Percentiles rank a stretch among this genome's conserved stretches.
These are phyloP conservation scores for Asobara japonica DNA, from an alignment of 1,140 invertebrate species.

Conservation along the genomic window DNA sequence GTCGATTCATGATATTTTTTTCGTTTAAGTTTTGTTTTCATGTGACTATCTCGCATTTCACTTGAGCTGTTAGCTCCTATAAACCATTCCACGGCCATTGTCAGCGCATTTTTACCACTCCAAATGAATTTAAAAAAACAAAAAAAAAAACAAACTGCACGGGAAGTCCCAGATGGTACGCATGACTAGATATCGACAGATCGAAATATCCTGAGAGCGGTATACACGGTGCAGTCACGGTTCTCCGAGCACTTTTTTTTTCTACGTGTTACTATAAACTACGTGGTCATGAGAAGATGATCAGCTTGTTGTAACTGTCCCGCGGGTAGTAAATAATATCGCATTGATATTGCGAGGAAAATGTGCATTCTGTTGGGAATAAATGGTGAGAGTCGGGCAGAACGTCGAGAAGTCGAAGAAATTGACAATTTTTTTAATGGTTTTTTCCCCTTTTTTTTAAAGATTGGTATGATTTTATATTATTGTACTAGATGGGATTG, in stretches of 20 bases:
- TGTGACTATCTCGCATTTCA: too few relatives aligned
- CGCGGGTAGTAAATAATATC: neutral
- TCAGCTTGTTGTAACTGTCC: conserved; percentile 6
- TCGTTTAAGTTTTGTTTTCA: too few relatives aligned
- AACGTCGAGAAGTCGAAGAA: neutral
- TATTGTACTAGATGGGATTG: too few relatives aligned
- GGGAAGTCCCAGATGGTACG: conserved; percentile 21
- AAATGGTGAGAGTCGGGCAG: neutral
- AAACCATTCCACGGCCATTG: neutral
- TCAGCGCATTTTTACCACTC: neutral
- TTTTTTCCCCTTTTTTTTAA: too few relatives aligned
- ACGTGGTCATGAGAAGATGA: neutral
- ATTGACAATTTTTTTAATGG: neutral
- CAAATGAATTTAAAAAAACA: neutral
- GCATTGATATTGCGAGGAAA: neutral
- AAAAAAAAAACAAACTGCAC: conserved; percentile 6
- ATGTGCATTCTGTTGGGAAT: neutral
- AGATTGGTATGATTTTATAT: too few relatives aligned
- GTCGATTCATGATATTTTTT: too few relatives aligned
- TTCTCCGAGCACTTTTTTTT: neutral
- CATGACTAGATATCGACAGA: conserved; percentile 23
- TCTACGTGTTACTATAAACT: neutral
- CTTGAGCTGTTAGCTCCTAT: neutral
- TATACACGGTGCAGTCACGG: conserved; percentile 4
- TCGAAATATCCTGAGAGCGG: conserved; percentile 6